Percentiles rank a stretch among this genome's conserved stretches.
Evolutionary conservation across 2,888 invertebrate genomes (phyloP).

Genomic region (Stenurella melanura): DNA sequence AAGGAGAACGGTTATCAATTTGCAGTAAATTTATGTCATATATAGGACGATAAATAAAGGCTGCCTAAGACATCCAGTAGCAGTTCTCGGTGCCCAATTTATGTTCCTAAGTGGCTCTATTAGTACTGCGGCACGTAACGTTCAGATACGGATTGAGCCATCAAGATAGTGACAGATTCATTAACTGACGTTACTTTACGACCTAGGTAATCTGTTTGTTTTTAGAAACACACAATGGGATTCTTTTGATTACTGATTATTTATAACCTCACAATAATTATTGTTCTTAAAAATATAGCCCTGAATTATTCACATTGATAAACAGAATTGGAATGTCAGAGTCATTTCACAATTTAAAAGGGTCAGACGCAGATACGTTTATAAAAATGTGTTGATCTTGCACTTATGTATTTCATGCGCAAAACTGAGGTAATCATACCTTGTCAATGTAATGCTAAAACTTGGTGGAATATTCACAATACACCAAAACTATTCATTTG

Average conservation of each 20-base stretch:
- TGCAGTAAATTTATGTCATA: slow-evolving; percentile 8
- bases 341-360: too few relatives aligned
- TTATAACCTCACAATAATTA: background rate
- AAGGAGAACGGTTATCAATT: background rate
- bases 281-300: too few relatives aligned
- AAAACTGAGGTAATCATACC: too few relatives aligned
- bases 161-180: slow-evolving; percentile 2
- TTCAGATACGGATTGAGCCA: slow-evolving; percentile 14
- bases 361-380: too few relatives aligned
- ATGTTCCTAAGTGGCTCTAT: slow-evolving; percentile 25
- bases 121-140: slow-evolving; percentile 13
- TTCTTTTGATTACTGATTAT: background rate
- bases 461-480: too few relatives aligned
- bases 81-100: slow-evolving; percentile 17
- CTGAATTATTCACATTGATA: too few relatives aligned
- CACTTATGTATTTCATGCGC: too few relatives aligned
- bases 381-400: too few relatives aligned
- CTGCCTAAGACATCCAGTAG: slow-evolving; percentile 13
- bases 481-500: too few relatives aligned
- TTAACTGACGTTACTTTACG: background rate
- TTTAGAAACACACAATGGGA: background rate
- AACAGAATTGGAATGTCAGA: too few relatives aligned
- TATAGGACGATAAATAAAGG: background rate
- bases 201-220: background rate
- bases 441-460: too few relatives aligned